Conservation (phyloP, 2,797 vertebrate genomes). For the Sus cebifrons region DNA sequence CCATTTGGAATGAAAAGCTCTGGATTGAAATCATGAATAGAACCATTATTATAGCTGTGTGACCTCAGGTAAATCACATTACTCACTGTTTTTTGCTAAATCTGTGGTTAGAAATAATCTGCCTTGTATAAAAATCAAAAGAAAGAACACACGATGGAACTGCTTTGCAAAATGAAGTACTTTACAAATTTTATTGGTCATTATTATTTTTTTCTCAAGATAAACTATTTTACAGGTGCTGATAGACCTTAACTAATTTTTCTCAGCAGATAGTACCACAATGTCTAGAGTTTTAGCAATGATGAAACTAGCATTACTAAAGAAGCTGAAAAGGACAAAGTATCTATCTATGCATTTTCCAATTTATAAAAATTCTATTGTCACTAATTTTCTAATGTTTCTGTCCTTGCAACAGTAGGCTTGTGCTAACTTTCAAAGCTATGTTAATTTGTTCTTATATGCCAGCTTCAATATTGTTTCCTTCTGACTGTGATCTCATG, state of each 20-base stretch:
- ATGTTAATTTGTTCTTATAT: neutral
- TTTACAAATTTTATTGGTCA: neutral
- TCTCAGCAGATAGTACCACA: neutral
- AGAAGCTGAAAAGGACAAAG: neutral
- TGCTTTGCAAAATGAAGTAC: neutral
- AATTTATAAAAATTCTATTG: neutral
- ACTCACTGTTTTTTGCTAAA: neutral
- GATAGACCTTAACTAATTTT: neutral
- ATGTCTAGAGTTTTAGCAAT: neutral
- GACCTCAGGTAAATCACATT: neutral
- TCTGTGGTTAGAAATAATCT: neutral
- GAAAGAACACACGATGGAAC: neutral
- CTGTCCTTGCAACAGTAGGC: neutral
- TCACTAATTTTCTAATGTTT: neutral
- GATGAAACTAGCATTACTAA: neutral
- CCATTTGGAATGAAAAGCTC: constrained; percentile 52
- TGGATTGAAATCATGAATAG: neutral
- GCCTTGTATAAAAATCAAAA: neutral
- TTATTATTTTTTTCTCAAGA: constrained; percentile 2
- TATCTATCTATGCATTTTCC: neutral
- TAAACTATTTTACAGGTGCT: neutral
- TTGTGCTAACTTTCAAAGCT: neutral
- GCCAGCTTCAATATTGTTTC: neutral
- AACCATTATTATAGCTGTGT: neutral
- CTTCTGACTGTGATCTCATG: neutral